Conservation (phyloP, 2,888 invertebrate genomes). For the Calliphora vomitoria region DNA sequence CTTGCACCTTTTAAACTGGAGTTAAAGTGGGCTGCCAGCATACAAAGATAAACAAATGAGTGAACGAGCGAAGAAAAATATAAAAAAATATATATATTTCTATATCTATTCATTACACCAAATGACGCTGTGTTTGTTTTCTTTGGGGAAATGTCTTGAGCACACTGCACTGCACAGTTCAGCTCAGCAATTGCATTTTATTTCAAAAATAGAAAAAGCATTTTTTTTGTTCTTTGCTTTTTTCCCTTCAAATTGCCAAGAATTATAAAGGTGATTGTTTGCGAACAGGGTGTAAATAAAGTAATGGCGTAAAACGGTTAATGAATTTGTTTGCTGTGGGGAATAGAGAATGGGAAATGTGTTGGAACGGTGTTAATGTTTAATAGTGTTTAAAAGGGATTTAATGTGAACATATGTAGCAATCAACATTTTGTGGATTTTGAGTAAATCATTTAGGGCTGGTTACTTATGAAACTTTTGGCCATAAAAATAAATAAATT, state of each 20-base stretch:
- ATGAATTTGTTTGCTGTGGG: conserved; percentile 34
- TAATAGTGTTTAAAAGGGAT: too few species aligned
- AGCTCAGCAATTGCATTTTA: conserved; percentile 34
- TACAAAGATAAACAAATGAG: conserved; percentile 24
- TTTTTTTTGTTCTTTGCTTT: conserved; percentile 17
- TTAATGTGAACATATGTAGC: too few species aligned
- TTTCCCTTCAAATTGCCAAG: conserved; percentile 29
- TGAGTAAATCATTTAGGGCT: too few species aligned
- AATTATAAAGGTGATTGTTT: conserved; percentile 46
- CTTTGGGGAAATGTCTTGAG: conserved; percentile 7
- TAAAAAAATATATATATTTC: background rate
- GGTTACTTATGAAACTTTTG: too few species aligned
- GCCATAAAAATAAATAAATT: too few species aligned
- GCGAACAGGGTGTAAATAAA: conserved; percentile 31
- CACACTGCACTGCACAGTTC: background rate
- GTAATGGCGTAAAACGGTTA: conserved; percentile 41
- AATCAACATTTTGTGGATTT: too few species aligned
- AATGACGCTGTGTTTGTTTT: background rate
- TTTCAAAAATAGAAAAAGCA: conserved; percentile 25
- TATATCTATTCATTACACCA: background rate
- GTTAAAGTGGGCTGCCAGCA: conserved; percentile 15
- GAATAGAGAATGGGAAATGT: background rate
- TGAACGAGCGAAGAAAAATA: background rate
- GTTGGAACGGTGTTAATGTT: background rate
- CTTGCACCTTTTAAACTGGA: conserved; percentile 43